phyloP scores from a whole-genome alignment of 2,113 vertebrate species.

The Neolamprologus brichardi region DNA sequence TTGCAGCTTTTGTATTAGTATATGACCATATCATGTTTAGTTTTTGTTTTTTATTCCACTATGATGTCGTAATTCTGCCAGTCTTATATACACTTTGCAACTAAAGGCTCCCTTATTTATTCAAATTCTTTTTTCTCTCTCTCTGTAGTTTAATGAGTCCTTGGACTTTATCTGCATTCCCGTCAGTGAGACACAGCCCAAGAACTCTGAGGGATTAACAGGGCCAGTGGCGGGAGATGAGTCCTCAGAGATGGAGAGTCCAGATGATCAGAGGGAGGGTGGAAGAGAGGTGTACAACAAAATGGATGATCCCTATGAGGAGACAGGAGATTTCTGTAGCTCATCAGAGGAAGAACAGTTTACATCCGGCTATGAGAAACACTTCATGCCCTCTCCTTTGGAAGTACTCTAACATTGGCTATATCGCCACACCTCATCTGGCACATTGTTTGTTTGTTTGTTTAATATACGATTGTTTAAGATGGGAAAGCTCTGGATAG shows the following conservation, averaged over 20 bases:
- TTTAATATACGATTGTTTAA: neutral
- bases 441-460: neutral
- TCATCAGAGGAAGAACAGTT: conserved; percentile 25
- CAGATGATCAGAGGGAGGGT: neutral
- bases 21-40: neutral
- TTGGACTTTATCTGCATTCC: neutral
- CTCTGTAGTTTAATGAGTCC: conserved; percentile 26
- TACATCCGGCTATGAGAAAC: conserved; percentile 60
- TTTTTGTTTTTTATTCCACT: neutral
- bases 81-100: neutral
- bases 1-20: neutral
- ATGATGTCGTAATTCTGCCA: neutral
- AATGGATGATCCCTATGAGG: conserved; percentile 60
- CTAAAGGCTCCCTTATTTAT: neutral
- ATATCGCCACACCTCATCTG: neutral
- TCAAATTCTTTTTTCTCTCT: neutral
- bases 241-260: neutral
- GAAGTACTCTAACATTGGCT: conserved; percentile 19
- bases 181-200: neutral
- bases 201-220: neutral
- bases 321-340: neutral
- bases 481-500: neutral
- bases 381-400: conserved; percentile 59
- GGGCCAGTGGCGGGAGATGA: neutral
- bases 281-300: conserved; percentile 49